These are phyloP conservation scores for Harpagifer antarcticus DNA, from an alignment of 2,797 vertebrate genomes.

Conservation along the genomic window DNA sequence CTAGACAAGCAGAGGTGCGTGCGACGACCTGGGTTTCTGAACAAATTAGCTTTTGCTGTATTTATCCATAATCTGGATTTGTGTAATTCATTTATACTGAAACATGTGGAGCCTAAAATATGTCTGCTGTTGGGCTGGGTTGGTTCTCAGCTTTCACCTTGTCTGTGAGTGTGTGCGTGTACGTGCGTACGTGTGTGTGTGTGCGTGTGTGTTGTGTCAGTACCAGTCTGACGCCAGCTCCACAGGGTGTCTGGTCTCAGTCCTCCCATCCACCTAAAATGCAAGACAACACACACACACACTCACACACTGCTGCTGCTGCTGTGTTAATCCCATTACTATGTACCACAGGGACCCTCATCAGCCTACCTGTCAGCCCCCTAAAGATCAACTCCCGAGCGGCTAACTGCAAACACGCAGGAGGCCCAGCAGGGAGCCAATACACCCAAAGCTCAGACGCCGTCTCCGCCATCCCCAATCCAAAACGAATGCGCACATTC, in stretches of 20 bases:
- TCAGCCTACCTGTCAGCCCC: slow-evolving; percentile 68
- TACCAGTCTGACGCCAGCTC: slow-evolving; percentile 71
- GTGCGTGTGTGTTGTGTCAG: slow-evolving; percentile 35
- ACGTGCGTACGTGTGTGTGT: slow-evolving; percentile 3
- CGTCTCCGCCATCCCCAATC: slow-evolving; percentile 34
- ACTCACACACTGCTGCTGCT: slow-evolving; percentile 7
- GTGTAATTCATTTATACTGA: slow-evolving; percentile 46
- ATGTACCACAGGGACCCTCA: slow-evolving; percentile 58
- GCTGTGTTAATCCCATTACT: slow-evolving; percentile 59
- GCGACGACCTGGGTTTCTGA: no score
- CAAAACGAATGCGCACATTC: slow-evolving; percentile 54
- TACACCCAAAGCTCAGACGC: slow-evolving; percentile 31
- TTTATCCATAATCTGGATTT: slow-evolving; percentile 60
- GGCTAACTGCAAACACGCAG: slow-evolving; percentile 55
- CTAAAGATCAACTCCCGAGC: slow-evolving; percentile 52
- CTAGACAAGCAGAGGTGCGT: no score
- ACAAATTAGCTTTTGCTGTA: slow-evolving; percentile 53
- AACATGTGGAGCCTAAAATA: slow-evolving; percentile 46
- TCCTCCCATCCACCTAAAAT: slow-evolving; percentile 35
- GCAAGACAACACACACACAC: slow-evolving; percentile 11
- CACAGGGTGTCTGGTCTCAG: slow-evolving; percentile 56
- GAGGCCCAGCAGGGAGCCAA: slow-evolving; percentile 33
- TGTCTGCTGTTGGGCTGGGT: slow-evolving; percentile 60
- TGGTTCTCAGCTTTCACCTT: slow-evolving; percentile 39
- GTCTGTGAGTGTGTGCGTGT: slow-evolving; percentile 23